Evolutionary conservation across 2,888 invertebrate genomes (phyloP).

Genomic region (Reticulitermes lucifugus): DNA sequence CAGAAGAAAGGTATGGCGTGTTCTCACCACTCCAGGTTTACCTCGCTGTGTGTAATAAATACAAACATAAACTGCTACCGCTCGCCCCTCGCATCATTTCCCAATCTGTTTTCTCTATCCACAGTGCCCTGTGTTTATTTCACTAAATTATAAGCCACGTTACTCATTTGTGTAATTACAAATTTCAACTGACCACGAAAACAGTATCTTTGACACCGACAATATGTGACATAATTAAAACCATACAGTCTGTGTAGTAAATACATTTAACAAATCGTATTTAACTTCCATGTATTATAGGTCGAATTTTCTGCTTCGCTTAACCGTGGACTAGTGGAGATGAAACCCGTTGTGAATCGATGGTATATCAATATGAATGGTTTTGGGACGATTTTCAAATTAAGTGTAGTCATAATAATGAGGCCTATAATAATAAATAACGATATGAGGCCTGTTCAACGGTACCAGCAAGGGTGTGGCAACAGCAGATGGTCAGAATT

Average conservation of each 20-base stretch:
- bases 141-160: neutral
- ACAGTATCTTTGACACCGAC: slow-evolving; percentile 1
- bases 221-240: slow-evolving; percentile 26
- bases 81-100: too few species aligned
- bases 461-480: neutral
- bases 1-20: too few species aligned
- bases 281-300: neutral
- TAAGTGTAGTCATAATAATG: neutral
- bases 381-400: neutral
- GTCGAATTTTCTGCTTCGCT: neutral
- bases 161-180: slow-evolving; percentile 13
- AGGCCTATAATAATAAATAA: neutral
- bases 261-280: neutral
- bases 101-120: too few species aligned
- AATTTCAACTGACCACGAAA: slow-evolving; percentile 27
- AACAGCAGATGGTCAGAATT: neutral
- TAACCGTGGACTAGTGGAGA: slow-evolving; percentile 25
- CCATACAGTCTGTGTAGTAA: slow-evolving; percentile 26
- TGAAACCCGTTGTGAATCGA: slow-evolving; percentile 19
- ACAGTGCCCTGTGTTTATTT: neutral
- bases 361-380: slow-evolving; percentile 9
- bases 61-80: too few species aligned
- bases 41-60: too few species aligned
- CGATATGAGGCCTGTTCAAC: neutral
- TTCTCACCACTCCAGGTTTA: too few species aligned